Evolutionary conservation across 2,113 vertebrate genomes (phyloP).

Genomic region (Triplophysa dalaica): DNA sequence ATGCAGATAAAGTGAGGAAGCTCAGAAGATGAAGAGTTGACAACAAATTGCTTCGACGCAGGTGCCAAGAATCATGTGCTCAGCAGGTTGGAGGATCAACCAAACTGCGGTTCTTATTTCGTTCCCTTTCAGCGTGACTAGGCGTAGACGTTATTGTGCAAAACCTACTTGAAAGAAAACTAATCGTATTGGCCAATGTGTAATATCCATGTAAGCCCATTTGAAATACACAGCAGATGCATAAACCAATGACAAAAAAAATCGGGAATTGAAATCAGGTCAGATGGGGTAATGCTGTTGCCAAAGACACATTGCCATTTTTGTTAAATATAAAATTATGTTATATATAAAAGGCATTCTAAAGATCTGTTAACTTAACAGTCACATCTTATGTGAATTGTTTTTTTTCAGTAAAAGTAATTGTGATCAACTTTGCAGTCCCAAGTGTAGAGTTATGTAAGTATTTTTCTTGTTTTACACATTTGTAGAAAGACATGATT

Average conservation of each 20-base stretch:
- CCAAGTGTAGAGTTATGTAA: background rate
- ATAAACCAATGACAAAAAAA: background rate
- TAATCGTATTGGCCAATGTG: background rate
- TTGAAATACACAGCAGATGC: conserved; percentile 1
- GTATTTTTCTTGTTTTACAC: background rate
- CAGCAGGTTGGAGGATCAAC: conserved; percentile 17
- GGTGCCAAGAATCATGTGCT: conserved; percentile 44
- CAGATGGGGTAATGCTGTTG: background rate
- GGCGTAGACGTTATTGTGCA: background rate
- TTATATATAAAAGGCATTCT: too few species aligned
- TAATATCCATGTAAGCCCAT: background rate
- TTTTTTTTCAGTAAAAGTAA: too few species aligned
- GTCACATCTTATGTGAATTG: too few species aligned
- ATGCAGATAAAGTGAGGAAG: conserved; percentile 54
- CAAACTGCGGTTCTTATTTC: conserved; percentile 20
- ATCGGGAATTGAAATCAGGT: background rate
- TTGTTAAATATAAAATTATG: too few species aligned
- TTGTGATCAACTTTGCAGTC: background rate
- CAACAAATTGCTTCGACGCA: conserved; percentile 41
- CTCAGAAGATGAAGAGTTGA: conserved; percentile 28
- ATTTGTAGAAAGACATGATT: conserved; percentile 36
- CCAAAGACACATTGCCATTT: too few species aligned
- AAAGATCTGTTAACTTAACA: too few species aligned
- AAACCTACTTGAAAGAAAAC: background rate
- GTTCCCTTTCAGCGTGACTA: background rate